Conservation (phyloP, 2,113 vertebrate genomes). For the Tapirus terrestris region DNA sequence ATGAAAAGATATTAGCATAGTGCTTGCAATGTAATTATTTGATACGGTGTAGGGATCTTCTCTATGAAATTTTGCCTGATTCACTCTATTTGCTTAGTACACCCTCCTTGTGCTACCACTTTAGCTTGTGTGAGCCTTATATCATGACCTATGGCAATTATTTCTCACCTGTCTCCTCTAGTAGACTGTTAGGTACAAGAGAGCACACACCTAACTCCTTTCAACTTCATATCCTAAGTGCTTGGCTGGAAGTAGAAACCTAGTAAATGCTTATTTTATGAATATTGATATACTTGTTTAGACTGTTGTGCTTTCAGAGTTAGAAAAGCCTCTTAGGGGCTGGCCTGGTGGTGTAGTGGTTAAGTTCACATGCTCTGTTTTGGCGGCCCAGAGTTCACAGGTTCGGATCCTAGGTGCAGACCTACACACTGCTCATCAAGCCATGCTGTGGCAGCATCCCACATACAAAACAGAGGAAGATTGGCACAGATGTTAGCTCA, state of each 20-base stretch:
- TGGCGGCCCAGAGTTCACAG: too few species aligned
- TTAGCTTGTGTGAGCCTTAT: background rate
- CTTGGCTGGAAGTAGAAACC: background rate
- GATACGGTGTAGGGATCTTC: background rate
- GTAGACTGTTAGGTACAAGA: background rate
- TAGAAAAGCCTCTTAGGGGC: background rate
- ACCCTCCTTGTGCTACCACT: background rate
- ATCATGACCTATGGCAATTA: background rate
- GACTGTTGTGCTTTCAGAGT: background rate
- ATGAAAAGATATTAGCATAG: conserved; percentile 29
- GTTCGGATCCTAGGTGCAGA: too few species aligned
- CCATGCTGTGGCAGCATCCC: too few species aligned
- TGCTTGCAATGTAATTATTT: conserved; percentile 45
- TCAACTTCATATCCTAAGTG: background rate
- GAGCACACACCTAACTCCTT: background rate
- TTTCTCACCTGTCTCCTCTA: background rate
- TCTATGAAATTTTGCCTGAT: background rate
- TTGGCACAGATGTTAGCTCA: too few species aligned
- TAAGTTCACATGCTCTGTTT: too few species aligned
- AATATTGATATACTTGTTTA: background rate
- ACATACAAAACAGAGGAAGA: too few species aligned
- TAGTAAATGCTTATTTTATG: conserved; percentile 25
- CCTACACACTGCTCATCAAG: too few species aligned
- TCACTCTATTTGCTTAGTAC: background rate
- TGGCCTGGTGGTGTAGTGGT: too few species aligned